Evolutionary conservation across 2,113 vertebrate genomes (phyloP), one percentile per base, ranked within the genome.

Genomic region (Melanotaenia duboulayi): DNA sequence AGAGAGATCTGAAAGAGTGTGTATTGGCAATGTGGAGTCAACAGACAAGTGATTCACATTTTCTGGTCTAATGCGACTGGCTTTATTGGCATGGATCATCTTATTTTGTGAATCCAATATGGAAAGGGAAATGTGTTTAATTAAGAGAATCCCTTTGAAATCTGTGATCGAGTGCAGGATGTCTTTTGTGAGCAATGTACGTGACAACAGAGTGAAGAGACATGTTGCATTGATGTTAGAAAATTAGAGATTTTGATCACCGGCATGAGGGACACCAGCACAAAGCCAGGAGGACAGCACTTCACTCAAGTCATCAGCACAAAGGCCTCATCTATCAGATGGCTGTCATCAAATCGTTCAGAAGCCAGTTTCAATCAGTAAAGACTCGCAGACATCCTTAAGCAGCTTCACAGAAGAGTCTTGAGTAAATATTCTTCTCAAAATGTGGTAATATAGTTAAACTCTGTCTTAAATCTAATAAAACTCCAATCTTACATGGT

Each of bases 91-190:
- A 48, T 9, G 60, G 4, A 32, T 81, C 78, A 58, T 87, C 62
- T 50, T 65, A 69, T 8, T 14, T 16, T 22, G 64, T 12, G 49
- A 56, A 75, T 64, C 69, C 65, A 81, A 75, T 65, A 67, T 2
- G 39, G 59, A 60, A 54, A 32, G 0, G 65, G 58, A 64, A 62
- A 74, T 78, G 74, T 68, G 80, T 85, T 86, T 85, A 86, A 90
- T 89, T 86, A 88, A 49, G 74, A 79, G 40, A 74, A 76, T 72
- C 71, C 78, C 75, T 86, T 87, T 85, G 83, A 89, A 86, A 87
- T 57, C 46, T 22, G 55, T 9, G 71, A 79, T 64, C 54, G 56
- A 50, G 59, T n/a, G 78, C 69, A 32, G 79, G 51, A 71, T 81
- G 67, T 71, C 50, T 69, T 80, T 80, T 80, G 76, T 44, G 66